A percentile compares a stretch with the other conserved stretches of the same genome.
These are phyloP conservation scores for Ceratosolen fusciceps DNA, from an alignment of 1,140 invertebrate genomes.

Conservation along the genomic window DNA sequence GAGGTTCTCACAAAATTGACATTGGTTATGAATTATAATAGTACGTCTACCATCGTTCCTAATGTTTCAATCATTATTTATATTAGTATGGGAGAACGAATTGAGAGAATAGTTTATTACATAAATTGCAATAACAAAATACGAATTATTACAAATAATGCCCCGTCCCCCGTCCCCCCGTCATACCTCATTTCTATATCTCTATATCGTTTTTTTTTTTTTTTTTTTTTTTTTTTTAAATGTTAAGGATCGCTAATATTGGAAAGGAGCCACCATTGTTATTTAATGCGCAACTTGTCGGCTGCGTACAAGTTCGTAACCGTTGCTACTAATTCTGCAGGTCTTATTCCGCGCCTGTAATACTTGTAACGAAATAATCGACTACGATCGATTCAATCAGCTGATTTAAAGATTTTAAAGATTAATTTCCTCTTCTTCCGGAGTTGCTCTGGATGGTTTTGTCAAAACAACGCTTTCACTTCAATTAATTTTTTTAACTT, in stretches of 20 bases:
- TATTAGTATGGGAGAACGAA: neutral
- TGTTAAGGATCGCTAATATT: no score
- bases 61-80: neutral
- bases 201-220: no score
- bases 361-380: neutral
- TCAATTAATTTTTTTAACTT: neutral
- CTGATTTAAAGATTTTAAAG: neutral
- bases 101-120: no score
- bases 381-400: neutral
- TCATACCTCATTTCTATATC: no score
- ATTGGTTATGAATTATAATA: neutral
- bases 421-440: conserved; percentile 1
- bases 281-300: neutral
- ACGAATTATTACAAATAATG: no score
- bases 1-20: neutral
- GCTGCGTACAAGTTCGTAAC: no score
- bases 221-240: conserved; percentile 1
- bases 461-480: neutral
- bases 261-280: no score
- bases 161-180: no score
- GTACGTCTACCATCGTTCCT: neutral
- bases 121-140: no score
- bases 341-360: neutral
- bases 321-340: neutral
- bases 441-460: neutral